phyloP scores from a whole-genome alignment of 2,113 vertebrate genomes.

The Chinchilla lanigera region DNA sequence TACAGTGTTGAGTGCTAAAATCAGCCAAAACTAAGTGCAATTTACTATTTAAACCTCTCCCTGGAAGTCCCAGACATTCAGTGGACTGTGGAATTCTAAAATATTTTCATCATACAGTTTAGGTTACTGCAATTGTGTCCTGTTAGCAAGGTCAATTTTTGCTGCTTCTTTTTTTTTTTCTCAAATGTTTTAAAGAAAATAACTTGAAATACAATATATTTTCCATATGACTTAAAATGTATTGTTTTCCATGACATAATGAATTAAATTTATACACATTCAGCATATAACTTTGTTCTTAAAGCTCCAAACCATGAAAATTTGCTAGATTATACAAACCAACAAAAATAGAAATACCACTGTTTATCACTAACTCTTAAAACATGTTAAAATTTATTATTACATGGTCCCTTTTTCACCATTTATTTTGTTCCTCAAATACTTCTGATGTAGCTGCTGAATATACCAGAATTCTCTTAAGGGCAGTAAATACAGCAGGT shows the following conservation, averaged over 20 bases:
- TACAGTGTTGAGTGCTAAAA: background rate
- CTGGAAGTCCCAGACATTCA: background rate
- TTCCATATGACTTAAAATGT: too few relatives aligned
- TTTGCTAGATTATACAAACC: background rate
- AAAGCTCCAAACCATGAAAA: background rate
- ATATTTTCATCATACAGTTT: too few relatives aligned
- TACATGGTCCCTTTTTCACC: background rate
- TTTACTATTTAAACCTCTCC: background rate
- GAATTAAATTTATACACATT: too few relatives aligned
- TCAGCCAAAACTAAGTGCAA: background rate
- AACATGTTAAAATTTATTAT: too few relatives aligned
- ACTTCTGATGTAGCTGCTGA: background rate
- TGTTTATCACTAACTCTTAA: background rate
- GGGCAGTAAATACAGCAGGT: background rate
- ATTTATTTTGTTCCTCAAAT: background rate
- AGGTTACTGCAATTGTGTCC: too few relatives aligned
- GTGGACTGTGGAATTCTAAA: background rate
- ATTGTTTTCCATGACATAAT: too few relatives aligned
- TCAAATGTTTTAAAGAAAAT: too few relatives aligned
- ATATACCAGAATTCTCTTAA: background rate
- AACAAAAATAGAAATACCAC: background rate
- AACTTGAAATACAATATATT: too few relatives aligned
- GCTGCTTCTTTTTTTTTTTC: too few relatives aligned
- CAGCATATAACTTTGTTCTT: background rate
- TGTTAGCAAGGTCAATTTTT: too few relatives aligned